Evolutionary conservation across 2,888 invertebrate genomes (phyloP).

Genomic region (Temnothorax rugatulus): DNA sequence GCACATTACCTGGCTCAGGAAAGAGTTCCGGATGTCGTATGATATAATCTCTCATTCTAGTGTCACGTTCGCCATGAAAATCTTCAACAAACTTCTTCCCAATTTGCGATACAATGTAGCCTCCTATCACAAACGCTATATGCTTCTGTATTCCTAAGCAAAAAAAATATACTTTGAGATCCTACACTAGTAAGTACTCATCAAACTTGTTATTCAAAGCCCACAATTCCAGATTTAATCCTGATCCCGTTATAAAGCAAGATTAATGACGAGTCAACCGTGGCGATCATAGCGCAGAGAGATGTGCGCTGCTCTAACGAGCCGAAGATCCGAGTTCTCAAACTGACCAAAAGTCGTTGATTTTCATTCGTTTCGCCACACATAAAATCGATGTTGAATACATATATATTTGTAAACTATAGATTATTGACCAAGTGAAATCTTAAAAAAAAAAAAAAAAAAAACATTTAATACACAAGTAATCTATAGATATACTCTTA

Average conservation of each 20-base stretch:
- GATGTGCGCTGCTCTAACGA: too few relatives aligned
- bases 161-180: neutral
- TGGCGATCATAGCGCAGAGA: too few relatives aligned
- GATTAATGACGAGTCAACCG: too few relatives aligned
- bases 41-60: conserved; percentile 79
- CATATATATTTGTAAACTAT: too few relatives aligned
- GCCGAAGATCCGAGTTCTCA: too few relatives aligned
- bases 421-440: too few relatives aligned
- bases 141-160: conserved; percentile 73
- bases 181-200: neutral
- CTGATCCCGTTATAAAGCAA: neutral
- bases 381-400: too few relatives aligned
- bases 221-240: neutral
- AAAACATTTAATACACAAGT: too few relatives aligned
- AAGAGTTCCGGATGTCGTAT: conserved; percentile 82
- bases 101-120: conserved; percentile 58
- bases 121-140: conserved; percentile 17
- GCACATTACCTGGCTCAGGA: conserved; percentile 78
- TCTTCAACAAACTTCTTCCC: conserved; percentile 3
- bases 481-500: too few relatives aligned
- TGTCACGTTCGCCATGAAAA: conserved; percentile 72
- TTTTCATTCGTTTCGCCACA: too few relatives aligned
- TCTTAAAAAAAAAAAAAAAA: too few relatives aligned
- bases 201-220: neutral
- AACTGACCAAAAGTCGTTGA: too few relatives aligned